Evolutionary conservation across 2,113 vertebrate genomes (phyloP).

Genomic region (Grammomys dolichurus): DNA sequence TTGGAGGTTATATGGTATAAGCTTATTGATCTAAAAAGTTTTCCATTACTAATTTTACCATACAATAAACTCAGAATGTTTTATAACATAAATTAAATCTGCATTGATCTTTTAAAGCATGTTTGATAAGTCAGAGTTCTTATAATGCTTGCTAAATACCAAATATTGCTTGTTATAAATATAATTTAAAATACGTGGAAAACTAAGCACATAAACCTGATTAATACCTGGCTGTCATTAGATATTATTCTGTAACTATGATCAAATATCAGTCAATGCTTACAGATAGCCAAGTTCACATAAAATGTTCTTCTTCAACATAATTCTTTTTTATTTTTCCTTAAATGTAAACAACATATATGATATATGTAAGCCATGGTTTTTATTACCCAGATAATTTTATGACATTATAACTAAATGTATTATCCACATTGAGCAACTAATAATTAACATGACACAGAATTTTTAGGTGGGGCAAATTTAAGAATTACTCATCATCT

Average conservation of each 20-base stretch:
- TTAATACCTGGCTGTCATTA: background rate
- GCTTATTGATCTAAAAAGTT: background rate
- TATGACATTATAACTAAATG: background rate
- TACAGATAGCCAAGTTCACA: background rate
- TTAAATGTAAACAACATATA: background rate
- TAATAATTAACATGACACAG: background rate
- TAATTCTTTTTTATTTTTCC: background rate
- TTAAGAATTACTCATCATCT: background rate
- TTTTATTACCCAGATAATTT: background rate
- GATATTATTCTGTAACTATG: background rate
- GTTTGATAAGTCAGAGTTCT: background rate
- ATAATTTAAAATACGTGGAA: background rate
- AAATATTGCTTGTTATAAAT: background rate
- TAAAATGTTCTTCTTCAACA: background rate
- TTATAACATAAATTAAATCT: background rate
- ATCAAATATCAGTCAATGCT: background rate
- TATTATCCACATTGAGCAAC: background rate
- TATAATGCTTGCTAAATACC: no score
- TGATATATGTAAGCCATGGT: background rate
- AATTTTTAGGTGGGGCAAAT: background rate
- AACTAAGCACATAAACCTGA: background rate
- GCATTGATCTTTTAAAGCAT: background rate
- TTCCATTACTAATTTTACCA: background rate
- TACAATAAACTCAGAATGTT: background rate
- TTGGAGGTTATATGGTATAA: background rate